These are phyloP conservation scores for Novumbra hubbsi DNA, from an alignment of 2,797 vertebrate species.

Conservation along the genomic window DNA sequence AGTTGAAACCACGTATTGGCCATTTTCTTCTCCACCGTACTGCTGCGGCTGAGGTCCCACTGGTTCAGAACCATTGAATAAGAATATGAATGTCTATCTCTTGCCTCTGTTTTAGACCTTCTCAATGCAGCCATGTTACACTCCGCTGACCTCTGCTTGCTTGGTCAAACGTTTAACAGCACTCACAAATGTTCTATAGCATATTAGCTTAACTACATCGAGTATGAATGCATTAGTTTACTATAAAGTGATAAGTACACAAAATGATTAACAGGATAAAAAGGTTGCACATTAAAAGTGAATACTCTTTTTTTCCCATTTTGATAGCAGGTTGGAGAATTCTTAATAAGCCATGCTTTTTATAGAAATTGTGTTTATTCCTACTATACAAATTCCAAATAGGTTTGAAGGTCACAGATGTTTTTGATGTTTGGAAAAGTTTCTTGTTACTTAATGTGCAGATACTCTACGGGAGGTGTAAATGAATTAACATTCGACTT, in stretches of 20 bases:
- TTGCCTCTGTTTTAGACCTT: constrained; percentile 31
- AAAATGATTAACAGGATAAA: constrained; percentile 40
- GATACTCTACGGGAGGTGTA: constrained; percentile 48
- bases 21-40: constrained; percentile 10
- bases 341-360: constrained; percentile 30
- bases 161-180: constrained; percentile 12
- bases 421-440: neutral
- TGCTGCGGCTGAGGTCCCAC: constrained; percentile 17
- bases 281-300: constrained; percentile 47
- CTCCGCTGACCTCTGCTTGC: constrained; percentile 19
- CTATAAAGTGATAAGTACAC: constrained; percentile 34
- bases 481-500: constrained; percentile 39
- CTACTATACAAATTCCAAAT: constrained; percentile 13
- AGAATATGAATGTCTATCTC: neutral
- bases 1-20: constrained; percentile 23
- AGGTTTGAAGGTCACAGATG: constrained; percentile 13
- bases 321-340: constrained; percentile 16
- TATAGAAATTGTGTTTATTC: constrained; percentile 16
- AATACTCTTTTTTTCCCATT: constrained; percentile 40
- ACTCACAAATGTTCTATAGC: constrained; percentile 26
- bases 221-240: constrained; percentile 38
- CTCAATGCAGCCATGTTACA: constrained; percentile 51
- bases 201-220: constrained; percentile 38
- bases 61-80: constrained; percentile 9
- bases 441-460: constrained; percentile 3